Conservation (phyloP, 2,888 invertebrate species). For the Plutella xylostella region DNA sequence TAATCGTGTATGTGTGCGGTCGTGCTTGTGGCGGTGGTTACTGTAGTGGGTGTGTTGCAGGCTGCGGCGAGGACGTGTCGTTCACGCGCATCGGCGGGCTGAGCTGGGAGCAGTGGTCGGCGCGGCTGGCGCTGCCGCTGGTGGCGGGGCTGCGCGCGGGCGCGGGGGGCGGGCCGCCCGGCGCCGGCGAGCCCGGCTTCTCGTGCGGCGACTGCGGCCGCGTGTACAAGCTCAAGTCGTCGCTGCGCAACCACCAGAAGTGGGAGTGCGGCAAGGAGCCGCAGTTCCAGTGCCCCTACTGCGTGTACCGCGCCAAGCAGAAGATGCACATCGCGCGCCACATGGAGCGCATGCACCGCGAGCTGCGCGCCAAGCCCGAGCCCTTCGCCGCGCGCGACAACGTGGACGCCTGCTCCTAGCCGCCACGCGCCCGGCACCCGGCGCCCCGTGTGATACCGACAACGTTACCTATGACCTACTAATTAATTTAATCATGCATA, state of each 20-base stretch:
- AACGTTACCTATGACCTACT: conserved; percentile 45
- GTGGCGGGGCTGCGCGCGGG: conserved; percentile 70
- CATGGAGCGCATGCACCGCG: conserved; percentile 86
- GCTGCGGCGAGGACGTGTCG: conserved; percentile 77
- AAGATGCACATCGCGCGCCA: conserved; percentile 87
- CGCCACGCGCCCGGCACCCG: conserved; percentile 8
- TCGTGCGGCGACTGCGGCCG: conserved; percentile 86
- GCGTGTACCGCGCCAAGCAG: conserved; percentile 86
- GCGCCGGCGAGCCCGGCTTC: conserved; percentile 71
- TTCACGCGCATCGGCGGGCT: conserved; percentile 77
- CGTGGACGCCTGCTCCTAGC: conserved; percentile 64
- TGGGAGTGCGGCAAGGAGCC: conserved; percentile 90
- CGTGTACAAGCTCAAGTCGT: conserved; percentile 88
- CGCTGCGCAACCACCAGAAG: conserved; percentile 84
- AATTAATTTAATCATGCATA: conserved; percentile 20
- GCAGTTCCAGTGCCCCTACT: conserved; percentile 85
- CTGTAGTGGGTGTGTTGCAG: conserved; percentile 28
- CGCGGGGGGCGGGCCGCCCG: conserved; percentile 30
- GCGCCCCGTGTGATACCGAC: conserved; percentile 69
- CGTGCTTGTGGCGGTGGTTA: conserved; percentile 38
- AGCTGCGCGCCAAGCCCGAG: conserved; percentile 66
- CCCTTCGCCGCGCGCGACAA: conserved; percentile 62
- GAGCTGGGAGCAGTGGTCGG: conserved; percentile 81
- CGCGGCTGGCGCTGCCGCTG: conserved; percentile 79
- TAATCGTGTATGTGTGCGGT: conserved; percentile 30